These are phyloP conservation scores for Haliclona indistincta DNA, from an alignment of 37 sponge, comb jelly and placozoan genomes.

Conservation along the genomic window DNA sequence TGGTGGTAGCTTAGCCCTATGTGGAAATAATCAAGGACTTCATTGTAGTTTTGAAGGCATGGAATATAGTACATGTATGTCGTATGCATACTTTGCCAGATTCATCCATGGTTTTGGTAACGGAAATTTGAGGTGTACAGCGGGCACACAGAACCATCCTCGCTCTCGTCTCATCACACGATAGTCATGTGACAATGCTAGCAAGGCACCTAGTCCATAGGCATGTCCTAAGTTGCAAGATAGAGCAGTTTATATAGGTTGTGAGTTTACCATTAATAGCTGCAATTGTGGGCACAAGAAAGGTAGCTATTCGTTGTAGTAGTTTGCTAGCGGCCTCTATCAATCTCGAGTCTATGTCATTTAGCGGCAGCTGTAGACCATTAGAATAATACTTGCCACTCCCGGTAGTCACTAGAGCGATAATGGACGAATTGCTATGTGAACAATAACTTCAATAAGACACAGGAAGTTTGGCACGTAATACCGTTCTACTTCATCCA, in stretches of 20 bases:
- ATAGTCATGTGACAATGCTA: constrained; percentile 71
- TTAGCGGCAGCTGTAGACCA: constrained; percentile 32
- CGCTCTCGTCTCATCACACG: constrained; percentile 58
- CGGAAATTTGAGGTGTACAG: constrained; percentile 27
- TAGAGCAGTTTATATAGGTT: not conserved
- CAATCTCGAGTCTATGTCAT: no score
- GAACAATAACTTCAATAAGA: not conserved
- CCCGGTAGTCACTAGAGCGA: constrained; percentile 31
- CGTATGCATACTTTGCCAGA: constrained; percentile 41
- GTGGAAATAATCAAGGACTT: not conserved
- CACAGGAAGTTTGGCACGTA: not conserved
- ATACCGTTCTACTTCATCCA: constrained; percentile 65
- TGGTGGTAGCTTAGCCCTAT: constrained; percentile 46
- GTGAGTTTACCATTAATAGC: constrained; percentile 32
- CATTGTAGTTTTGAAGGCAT: not conserved
- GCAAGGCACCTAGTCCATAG: constrained; percentile 71
- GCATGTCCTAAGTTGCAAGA: constrained; percentile 53
- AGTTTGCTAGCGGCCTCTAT: not conserved
- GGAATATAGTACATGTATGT: not conserved
- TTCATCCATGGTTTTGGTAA: constrained; percentile 40
- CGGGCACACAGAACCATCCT: constrained; percentile 79
- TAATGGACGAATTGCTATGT: not conserved
- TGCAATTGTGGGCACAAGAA: constrained; percentile 41
- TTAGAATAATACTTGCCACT: constrained; percentile 45
- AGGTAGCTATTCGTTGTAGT: constrained; percentile 17